Base-by-base conservation (phyloP, 2,888 invertebrate genomes). In the Panzeria rudis region DNA sequence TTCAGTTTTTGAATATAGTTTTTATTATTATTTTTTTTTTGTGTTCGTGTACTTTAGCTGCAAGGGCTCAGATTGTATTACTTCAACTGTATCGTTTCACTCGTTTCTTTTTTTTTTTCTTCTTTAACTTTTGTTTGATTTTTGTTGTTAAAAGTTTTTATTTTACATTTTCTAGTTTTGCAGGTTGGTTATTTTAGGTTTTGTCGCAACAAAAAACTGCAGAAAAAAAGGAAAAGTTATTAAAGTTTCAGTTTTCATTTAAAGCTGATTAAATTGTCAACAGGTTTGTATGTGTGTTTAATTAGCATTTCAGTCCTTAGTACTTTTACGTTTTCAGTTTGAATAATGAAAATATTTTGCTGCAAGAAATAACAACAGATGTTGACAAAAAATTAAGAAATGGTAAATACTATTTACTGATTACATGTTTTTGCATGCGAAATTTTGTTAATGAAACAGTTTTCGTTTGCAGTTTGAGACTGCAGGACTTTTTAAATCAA, bases 251-350 rank as follows among this genome's bases (percentile, higher is more conserved):
- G 81, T 75, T 73, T 85, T 78, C 78, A 78, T 78, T 78, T 64
- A 77, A 78, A 85, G 73, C 82, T 78, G 78, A 85, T 85, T 85
- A 85, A 59, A 78, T 59, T 75, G 81, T 85, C 85, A 85, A 85
- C 85, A 85, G 85, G 82, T 85, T 75, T 81, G 76, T 79, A 41
- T 56, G 23, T 69, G 50, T 72, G 79, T 72, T 59, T 38, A 66
- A 56, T 66, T 73, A 66, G 38, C 8, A 66, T 80, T 56, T 73
- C 9, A 47, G 20, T 35, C 38, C 66, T 44, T 23, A 9, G 29
- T 6, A 52, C 62, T 71, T 66, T 23, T 52, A 9, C 25, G 13
- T 15, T 64, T 69, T 23, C 35, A 73, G 29, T 29, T 66, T 44
- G 6, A 79, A 54, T 25, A 71, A 23, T 64, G 2, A 4, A 47